A percentile compares a stretch with the other conserved stretches of the same genome.
Conservation (phyloP, 2,888 invertebrate species). For the Tenodera sinensis region DNA sequence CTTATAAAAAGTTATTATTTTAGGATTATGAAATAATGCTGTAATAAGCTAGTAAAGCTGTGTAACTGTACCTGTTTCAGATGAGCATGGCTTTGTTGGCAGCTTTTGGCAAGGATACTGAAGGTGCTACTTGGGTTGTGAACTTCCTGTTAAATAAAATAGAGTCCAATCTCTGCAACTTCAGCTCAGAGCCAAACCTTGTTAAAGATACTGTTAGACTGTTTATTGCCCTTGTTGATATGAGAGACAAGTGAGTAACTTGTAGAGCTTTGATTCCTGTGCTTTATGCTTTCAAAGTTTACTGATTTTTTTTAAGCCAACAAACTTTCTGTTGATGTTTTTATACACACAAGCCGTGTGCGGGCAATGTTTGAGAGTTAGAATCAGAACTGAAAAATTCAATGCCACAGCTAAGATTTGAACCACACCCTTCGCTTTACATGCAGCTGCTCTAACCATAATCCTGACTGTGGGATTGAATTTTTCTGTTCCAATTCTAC, state of each 20-base stretch:
- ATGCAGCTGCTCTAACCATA: no score
- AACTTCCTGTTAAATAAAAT: conserved; percentile 64
- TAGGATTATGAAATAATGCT: not conserved
- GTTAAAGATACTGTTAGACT: conserved; percentile 61
- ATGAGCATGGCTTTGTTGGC: conserved; percentile 58
- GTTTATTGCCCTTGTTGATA: conserved; percentile 53
- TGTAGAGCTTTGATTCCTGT: not conserved
- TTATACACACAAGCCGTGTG: no score
- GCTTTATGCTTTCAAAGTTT: no score
- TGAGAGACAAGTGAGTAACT: conserved; percentile 48
- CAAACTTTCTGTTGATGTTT: no score
- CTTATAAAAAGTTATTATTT: not conserved
- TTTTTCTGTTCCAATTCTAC: no score
- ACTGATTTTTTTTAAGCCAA: no score
- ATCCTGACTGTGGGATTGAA: no score
- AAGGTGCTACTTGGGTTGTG: conserved; percentile 59
- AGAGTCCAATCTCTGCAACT: conserved; percentile 57
- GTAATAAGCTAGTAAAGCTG: not conserved
- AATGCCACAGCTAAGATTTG: no score
- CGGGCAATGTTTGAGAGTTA: no score
- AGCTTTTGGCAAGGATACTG: conserved; percentile 64
- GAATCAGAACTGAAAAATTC: no score
- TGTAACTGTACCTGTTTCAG: conserved; percentile 40
- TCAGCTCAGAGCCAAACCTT: conserved; percentile 59
- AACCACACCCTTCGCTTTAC: no score